Base-by-base conservation (phyloP, 1,140 invertebrate genomes). In the Idris sp. region DNA sequence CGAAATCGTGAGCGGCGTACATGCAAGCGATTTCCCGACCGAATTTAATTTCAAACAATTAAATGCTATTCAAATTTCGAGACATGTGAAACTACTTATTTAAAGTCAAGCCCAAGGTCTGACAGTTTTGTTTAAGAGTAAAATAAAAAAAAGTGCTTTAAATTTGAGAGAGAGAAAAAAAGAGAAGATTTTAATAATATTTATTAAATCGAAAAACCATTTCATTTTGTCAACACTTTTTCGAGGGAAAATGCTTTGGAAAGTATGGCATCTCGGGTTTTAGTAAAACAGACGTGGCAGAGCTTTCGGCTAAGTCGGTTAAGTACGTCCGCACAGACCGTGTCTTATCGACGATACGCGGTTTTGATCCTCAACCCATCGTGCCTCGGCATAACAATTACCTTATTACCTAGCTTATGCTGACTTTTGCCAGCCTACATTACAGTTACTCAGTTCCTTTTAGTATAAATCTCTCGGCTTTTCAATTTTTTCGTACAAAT, bases 361-460 rank as follows among this genome's bases (percentile, higher is more conserved):
- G 69, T 76, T 74, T 76, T 74, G 77, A 76, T 79, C 74, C 61
- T 74, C 68, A 58, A 69, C 65, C 64, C 74, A 79, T 51, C 77
- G 77, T 79, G 77, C 56, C 58, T 10, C 14, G 26, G 77, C 77
- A 79, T 79, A 79, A 79, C 65, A 76, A 79, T 79, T 79, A 76
- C 69, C 77, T 54, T 74, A 76, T 79, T 79, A 79, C 31, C 30
- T 22, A 28, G 65, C 62, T 69, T 69, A 61, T 44, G 25, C 61
- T 56, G 54, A 58, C 69, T 71, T 74, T 74, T 74, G 41, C 28
- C 31, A 67, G 71, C 65, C 71, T 71, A 65, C 49, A 53, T 69
- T 58, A 69, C 53, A 64, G 49, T 35, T 16, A n/a, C 40, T 59
- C 46, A 35, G 54, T 46, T 38, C 10, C 41, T 6, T 7, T 38